These are phyloP conservation scores for Epinotia brunnichana DNA, from an alignment of 2,888 invertebrate genomes.

Conservation along the genomic window DNA sequence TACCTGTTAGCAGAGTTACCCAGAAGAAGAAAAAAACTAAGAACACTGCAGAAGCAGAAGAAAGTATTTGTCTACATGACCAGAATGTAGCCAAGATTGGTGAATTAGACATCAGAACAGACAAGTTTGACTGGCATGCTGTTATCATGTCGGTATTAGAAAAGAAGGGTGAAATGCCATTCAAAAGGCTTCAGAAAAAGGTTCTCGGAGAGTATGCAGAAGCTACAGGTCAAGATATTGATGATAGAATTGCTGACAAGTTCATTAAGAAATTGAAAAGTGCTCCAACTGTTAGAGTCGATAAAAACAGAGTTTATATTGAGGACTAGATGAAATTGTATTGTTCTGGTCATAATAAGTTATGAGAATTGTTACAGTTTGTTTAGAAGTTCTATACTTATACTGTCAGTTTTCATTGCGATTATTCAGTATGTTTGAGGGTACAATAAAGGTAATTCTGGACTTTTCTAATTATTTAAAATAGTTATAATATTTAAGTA, in stretches of 20 bases:
- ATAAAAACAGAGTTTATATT: slow-evolving; percentile 84
- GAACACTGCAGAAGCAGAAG: slow-evolving; percentile 64
- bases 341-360: not conserved
- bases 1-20: slow-evolving; percentile 55
- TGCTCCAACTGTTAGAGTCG: slow-evolving; percentile 85
- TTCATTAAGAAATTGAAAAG: slow-evolving; percentile 89
- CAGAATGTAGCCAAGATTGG: slow-evolving; percentile 78
- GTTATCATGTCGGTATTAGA: slow-evolving; percentile 78
- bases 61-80: slow-evolving; percentile 73
- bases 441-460: not conserved
- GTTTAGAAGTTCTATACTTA: not conserved
- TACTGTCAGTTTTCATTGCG: not conserved
- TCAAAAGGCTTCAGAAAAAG: slow-evolving; percentile 90
- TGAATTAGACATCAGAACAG: slow-evolving; percentile 58
- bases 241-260: slow-evolving; percentile 87
- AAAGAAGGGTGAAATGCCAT: slow-evolving; percentile 84
- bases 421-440: not conserved
- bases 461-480: not conserved
- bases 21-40: slow-evolving; percentile 73
- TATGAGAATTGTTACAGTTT: not conserved
- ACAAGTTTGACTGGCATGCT: slow-evolving; percentile 80
- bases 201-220: slow-evolving; percentile 86
- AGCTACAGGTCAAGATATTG: slow-evolving; percentile 77
- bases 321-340: slow-evolving; percentile 53
- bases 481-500: not conserved